Conservation (phyloP, 2,888 invertebrate species). For the Netelia fuscicornis region DNA sequence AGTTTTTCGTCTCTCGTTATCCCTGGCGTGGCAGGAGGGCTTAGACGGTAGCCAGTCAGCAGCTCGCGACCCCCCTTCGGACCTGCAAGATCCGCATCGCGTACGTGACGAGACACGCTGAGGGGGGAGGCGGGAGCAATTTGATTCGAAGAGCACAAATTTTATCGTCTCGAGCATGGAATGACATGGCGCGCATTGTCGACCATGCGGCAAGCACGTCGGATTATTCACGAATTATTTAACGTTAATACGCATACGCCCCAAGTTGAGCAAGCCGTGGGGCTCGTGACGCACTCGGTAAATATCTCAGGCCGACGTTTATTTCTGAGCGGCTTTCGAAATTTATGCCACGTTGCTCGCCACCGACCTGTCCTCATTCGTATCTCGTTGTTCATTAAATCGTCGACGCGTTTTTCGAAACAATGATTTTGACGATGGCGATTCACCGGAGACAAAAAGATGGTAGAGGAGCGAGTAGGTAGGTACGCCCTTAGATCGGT, state of each 20-base stretch:
- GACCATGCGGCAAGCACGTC: constrained; percentile 13
- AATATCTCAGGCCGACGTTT: constrained; percentile 50
- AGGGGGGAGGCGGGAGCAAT: not conserved
- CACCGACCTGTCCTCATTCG: not conserved
- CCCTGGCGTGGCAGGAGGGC: not conserved
- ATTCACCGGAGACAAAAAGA: not conserved
- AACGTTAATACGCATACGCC: constrained; percentile 42
- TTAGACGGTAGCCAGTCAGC: too few relatives aligned
- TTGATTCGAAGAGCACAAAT: not conserved
- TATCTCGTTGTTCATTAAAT: too few relatives aligned
- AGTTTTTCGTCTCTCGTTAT: constrained; percentile 54
- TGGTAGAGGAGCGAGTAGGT: too few relatives aligned
- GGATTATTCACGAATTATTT: constrained; percentile 45
- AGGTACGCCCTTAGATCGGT: too few relatives aligned
- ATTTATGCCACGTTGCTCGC: constrained; percentile 31
- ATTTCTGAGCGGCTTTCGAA: constrained; percentile 45
- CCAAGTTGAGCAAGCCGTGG: not conserved
- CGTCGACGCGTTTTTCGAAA: too few relatives aligned
- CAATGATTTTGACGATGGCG: not conserved
- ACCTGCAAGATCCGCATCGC: constrained; percentile 37
- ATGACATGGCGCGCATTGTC: not conserved
- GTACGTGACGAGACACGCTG: constrained; percentile 12
- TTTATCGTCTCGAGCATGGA: constrained; percentile 50
- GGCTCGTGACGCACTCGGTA: constrained; percentile 21
- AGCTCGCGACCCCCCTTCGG: not conserved